phyloP scores from a whole-genome alignment of 2,888 invertebrate species.

The Tridacna crocea region DNA sequence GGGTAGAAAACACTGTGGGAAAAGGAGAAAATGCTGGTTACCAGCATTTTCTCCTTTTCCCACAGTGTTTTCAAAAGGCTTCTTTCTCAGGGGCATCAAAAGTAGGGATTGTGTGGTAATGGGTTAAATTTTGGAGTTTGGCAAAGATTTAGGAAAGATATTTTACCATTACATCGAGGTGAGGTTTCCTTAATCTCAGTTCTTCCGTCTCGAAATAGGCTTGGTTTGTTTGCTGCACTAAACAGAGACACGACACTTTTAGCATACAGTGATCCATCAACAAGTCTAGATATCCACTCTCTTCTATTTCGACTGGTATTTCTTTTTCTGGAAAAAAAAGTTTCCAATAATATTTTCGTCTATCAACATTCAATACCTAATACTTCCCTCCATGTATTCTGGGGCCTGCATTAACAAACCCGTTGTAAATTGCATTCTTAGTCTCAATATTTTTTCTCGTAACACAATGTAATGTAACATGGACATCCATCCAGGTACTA shows the following conservation, averaged over 20 bases:
- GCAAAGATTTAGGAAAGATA: neutral
- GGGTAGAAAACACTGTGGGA: no score
- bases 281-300: constrained; percentile 35
- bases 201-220: constrained; percentile 34
- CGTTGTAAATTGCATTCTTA: no score
- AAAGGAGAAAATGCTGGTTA: no score
- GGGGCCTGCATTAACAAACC: neutral
- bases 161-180: constrained; percentile 50
- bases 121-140: no score
- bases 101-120: no score
- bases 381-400: neutral
- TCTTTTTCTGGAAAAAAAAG: neutral
- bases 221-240: constrained; percentile 51
- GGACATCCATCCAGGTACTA: no score
- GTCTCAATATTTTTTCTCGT: no score
- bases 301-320: constrained; percentile 10
- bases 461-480: no score
- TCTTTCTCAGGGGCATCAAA: no score
- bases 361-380: no score
- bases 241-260: constrained; percentile 40
- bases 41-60: no score
- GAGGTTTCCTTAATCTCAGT: constrained; percentile 55
- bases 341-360: neutral
- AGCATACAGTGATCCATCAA: constrained; percentile 52
- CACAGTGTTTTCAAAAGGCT: no score